Evolutionary conservation across 2,888 invertebrate species (phyloP).

Genomic region (Drosophila monieri): DNA sequence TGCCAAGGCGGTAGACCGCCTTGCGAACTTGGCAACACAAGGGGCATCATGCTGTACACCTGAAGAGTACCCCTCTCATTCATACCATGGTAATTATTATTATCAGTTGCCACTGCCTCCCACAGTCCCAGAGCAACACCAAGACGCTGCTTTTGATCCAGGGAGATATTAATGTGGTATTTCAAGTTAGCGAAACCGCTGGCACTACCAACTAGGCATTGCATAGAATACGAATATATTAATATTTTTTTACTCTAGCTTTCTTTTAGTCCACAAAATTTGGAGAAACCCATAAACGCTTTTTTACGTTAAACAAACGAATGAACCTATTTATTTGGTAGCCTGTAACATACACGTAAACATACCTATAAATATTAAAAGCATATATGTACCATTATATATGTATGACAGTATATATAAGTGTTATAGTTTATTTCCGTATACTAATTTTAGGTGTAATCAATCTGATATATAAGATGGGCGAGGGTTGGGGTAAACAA

Average conservation of each 20-base stretch:
- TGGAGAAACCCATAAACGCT: slow-evolving; percentile 52
- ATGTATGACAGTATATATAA: slow-evolving; percentile 58
- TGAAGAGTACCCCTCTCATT: slow-evolving; percentile 6
- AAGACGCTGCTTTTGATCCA: slow-evolving; percentile 43
- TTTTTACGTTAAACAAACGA: slow-evolving; percentile 65
- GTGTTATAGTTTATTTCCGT: slow-evolving; percentile 74
- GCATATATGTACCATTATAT: slow-evolving; percentile 18
- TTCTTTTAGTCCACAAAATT: slow-evolving; percentile 44
- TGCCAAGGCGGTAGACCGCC: slow-evolving; percentile 50
- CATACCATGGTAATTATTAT: slow-evolving; percentile 52
- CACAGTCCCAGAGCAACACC: slow-evolving; percentile 36
- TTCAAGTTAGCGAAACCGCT: neutral
- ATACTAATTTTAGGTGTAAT: slow-evolving; percentile 65
- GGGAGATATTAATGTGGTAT: slow-evolving; percentile 46
- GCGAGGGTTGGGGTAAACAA: slow-evolving; percentile 24
- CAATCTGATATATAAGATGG: slow-evolving; percentile 58
- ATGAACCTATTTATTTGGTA: slow-evolving; percentile 70
- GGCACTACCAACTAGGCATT: slow-evolving; percentile 57
- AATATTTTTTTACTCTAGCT: slow-evolving; percentile 53
- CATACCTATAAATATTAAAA: slow-evolving; percentile 18
- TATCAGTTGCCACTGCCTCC: slow-evolving; percentile 54
- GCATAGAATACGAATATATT: slow-evolving; percentile 51
- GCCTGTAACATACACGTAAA: slow-evolving; percentile 59
- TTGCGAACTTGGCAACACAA: slow-evolving; percentile 42
- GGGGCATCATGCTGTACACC: slow-evolving; percentile 39